phyloP scores from a whole-genome alignment of 2,797 vertebrate genomes.

The Pangasius mekongensis region DNA sequence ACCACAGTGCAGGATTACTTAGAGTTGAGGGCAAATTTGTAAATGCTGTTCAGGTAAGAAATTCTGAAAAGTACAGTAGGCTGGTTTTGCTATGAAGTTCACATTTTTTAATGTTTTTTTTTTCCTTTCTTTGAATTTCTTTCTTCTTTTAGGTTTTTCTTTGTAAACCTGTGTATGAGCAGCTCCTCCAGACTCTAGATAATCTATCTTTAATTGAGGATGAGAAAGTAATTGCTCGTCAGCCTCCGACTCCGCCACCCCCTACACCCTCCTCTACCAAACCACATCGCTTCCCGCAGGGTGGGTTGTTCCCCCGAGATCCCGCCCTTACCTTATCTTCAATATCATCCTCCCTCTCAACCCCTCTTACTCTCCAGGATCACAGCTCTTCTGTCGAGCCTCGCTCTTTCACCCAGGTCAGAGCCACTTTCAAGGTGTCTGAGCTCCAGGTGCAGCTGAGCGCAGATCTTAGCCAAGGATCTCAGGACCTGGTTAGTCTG shows the following conservation, averaged over 20 bases:
- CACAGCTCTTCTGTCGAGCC: conserved; percentile 63
- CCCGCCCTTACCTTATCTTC: conserved; percentile 71
- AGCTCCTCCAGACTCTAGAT: conserved; percentile 94
- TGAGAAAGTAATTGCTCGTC: conserved; percentile 66
- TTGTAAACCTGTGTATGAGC: conserved; percentile 95
- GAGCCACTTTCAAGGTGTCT: conserved; percentile 86
- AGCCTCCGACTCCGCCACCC: conserved; percentile 76
- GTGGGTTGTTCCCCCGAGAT: conserved; percentile 85
- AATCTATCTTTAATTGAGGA: conserved; percentile 91
- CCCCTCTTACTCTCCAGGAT: conserved; percentile 71
- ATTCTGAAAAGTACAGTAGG: background rate
- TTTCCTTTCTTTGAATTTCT: background rate
- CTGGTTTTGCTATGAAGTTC: background rate
- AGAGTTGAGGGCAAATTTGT: conserved; percentile 92
- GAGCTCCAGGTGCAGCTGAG: conserved; percentile 93
- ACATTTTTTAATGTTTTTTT: background rate
- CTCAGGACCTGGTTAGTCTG: conserved; percentile 93
- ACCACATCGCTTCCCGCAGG: conserved; percentile 76
- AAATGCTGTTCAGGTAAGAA: conserved; percentile 90
- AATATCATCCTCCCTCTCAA: conserved; percentile 68
- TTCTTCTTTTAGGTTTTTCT: conserved; percentile 84
- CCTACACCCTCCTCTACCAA: conserved; percentile 76
- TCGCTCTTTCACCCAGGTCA: conserved; percentile 88
- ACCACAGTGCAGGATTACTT: conserved; percentile 82
- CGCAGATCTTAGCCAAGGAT: conserved; percentile 89